Conservation (phyloP, 2,888 invertebrate species). For the Prosapia bicincta region DNA sequence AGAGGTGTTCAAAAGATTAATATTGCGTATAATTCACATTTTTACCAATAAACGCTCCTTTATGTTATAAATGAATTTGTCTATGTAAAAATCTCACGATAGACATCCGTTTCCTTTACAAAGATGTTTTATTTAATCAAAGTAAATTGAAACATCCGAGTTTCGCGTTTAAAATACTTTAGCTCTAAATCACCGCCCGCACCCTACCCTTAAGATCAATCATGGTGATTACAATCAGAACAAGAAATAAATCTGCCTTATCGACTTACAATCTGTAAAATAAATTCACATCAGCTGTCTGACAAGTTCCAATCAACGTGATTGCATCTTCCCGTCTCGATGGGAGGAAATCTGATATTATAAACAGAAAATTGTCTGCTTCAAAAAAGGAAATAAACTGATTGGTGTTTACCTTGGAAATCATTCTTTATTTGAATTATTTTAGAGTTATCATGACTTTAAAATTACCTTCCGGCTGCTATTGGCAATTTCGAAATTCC, state of each 20-base stretch:
- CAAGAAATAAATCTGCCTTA: background rate
- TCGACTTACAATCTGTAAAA: background rate
- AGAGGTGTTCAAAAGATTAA: too few species aligned
- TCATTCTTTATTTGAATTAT: too few species aligned
- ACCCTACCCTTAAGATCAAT: background rate
- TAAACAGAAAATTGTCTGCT: background rate
- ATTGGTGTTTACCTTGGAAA: background rate
- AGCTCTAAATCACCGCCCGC: background rate
- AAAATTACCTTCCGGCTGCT: too few species aligned
- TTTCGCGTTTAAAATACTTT: background rate
- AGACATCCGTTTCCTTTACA: too few species aligned
- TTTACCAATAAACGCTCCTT: too few species aligned
- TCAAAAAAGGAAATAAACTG: background rate
- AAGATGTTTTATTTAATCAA: too few species aligned
- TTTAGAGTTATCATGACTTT: too few species aligned
- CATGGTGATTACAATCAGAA: background rate
- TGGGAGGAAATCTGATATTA: background rate
- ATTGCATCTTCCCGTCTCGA: background rate
- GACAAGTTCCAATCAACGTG: background rate
- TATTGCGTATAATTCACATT: too few species aligned
- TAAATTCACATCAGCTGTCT: background rate
- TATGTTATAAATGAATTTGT: too few species aligned
- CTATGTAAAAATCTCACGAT: too few species aligned
- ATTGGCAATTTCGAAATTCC: too few species aligned
- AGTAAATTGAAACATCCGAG: background rate